phyloP scores from a whole-genome alignment of 2,113 vertebrate genomes.

The Dromas ardeola region DNA sequence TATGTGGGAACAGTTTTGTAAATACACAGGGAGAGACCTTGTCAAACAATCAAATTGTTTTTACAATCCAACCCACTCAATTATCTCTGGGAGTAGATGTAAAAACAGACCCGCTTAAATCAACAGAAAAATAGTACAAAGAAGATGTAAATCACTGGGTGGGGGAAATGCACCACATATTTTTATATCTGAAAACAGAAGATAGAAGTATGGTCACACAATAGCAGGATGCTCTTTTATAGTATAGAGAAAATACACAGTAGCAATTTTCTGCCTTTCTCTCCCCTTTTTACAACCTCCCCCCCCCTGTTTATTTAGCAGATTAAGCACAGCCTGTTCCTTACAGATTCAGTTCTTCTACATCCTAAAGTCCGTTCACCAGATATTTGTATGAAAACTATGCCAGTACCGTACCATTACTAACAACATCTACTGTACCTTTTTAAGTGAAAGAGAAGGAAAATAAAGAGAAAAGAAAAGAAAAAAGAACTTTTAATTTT shows the following conservation, averaged over 20 bases:
- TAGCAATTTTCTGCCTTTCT: background rate
- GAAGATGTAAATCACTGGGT: slow-evolving; percentile 23
- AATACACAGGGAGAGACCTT: slow-evolving; percentile 33
- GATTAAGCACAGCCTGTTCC: background rate
- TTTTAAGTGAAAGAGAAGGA: background rate
- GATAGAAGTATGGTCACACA: background rate
- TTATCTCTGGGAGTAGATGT: slow-evolving; percentile 39
- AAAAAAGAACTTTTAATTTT: background rate
- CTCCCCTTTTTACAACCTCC: background rate
- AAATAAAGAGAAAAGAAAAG: background rate
- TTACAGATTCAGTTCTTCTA: background rate
- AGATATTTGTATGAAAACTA: background rate
- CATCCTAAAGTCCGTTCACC: background rate
- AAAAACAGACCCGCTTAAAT: slow-evolving; percentile 29
- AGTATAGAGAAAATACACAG: background rate
- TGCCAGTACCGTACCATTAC: background rate
- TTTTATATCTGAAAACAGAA: slow-evolving; percentile 18
- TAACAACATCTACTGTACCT: background rate
- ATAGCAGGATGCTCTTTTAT: slow-evolving; percentile 5
- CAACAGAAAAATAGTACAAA: slow-evolving; percentile 33
- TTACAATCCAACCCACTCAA: slow-evolving; percentile 26
- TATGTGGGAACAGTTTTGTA: slow-evolving; percentile 52
- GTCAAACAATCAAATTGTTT: slow-evolving; percentile 58
- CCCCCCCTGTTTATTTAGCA: background rate
- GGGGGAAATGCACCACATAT: slow-evolving; percentile 6